Percentiles rank a stretch among this genome's conserved stretches.
Conservation (phyloP, 35 echinoderm and acorn worm species). For the Apostichopus japonicus region DNA sequence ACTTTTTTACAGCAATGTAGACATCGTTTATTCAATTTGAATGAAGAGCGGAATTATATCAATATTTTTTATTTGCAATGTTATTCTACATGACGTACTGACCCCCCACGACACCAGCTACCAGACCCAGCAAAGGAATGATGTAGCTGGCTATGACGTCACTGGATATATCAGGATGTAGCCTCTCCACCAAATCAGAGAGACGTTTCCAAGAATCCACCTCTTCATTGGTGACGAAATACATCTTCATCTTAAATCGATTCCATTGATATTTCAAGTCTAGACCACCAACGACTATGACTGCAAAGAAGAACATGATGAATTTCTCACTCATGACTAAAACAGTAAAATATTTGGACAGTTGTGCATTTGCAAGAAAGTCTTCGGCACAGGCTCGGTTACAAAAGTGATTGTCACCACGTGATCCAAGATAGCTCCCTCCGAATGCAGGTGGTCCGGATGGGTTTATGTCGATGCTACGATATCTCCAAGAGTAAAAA, state of each 20-base stretch:
- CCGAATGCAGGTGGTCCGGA: not conserved
- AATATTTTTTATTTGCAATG: no score
- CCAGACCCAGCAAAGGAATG: not conserved
- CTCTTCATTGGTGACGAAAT: not conserved
- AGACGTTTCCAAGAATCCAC: not conserved
- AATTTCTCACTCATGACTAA: not conserved
- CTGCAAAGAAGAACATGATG: not conserved
- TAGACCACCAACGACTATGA: not conserved
- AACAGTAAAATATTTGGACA: not conserved
- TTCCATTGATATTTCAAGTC: conserved; percentile 44
- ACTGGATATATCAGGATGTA: not conserved
- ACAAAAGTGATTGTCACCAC: not conserved
- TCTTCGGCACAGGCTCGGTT: not conserved
- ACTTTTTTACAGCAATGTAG: no score
- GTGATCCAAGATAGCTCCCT: not conserved
- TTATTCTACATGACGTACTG: not conserved
- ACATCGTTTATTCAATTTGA: no score
- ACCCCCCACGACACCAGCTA: not conserved
- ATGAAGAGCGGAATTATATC: no score
- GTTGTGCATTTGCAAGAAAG: not conserved
- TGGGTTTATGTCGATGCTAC: not conserved
- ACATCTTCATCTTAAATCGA: conserved; percentile 12
- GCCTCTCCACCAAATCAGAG: not conserved
- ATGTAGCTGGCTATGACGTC: not conserved
- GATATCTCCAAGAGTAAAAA: not conserved